phyloP scores from a whole-genome alignment of 2,888 invertebrate genomes.

The Chymomyza fuscimana region DNA sequence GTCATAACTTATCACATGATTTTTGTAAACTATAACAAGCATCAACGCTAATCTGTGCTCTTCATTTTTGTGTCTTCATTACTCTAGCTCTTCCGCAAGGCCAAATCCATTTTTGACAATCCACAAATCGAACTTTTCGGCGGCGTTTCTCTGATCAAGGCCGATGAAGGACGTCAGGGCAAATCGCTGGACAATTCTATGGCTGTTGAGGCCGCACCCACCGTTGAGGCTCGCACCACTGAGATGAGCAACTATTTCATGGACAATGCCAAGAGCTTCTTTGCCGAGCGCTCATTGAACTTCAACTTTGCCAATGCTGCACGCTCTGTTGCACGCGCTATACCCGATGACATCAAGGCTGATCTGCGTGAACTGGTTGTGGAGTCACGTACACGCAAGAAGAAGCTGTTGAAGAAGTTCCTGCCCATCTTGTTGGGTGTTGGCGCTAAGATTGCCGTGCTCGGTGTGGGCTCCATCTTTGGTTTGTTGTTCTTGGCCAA shows the following conservation, averaged over 20 bases:
- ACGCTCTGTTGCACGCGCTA: conserved; percentile 81
- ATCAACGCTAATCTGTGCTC: conserved; percentile 8
- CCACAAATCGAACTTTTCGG: conserved; percentile 82
- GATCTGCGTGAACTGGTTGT: conserved; percentile 82
- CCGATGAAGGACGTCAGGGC: conserved; percentile 78
- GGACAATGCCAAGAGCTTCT: conserved; percentile 81
- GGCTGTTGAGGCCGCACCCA: conserved; percentile 81
- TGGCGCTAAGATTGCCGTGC: conserved; percentile 82
- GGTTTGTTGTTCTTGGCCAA: conserved; percentile 83
- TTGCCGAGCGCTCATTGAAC: conserved; percentile 81
- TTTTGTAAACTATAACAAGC: neutral
- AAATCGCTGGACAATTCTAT: conserved; percentile 80
- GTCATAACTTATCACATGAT: conserved; percentile 3
- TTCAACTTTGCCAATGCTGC: conserved; percentile 81
- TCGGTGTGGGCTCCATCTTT: conserved; percentile 82
- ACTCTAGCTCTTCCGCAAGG: conserved; percentile 81
- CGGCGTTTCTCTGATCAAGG: conserved; percentile 81
- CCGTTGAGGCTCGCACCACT: conserved; percentile 81
- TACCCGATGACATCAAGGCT: conserved; percentile 82
- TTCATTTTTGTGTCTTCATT: conserved; percentile 23
- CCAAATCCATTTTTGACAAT: conserved; percentile 82
- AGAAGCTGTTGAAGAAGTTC: conserved; percentile 81
- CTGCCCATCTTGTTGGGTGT: conserved; percentile 82
- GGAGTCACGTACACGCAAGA: conserved; percentile 83
- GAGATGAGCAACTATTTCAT: conserved; percentile 83